These are phyloP conservation scores for Drosophila paulistorum DNA, from an alignment of 1,140 invertebrate species.

Conservation along the genomic window DNA sequence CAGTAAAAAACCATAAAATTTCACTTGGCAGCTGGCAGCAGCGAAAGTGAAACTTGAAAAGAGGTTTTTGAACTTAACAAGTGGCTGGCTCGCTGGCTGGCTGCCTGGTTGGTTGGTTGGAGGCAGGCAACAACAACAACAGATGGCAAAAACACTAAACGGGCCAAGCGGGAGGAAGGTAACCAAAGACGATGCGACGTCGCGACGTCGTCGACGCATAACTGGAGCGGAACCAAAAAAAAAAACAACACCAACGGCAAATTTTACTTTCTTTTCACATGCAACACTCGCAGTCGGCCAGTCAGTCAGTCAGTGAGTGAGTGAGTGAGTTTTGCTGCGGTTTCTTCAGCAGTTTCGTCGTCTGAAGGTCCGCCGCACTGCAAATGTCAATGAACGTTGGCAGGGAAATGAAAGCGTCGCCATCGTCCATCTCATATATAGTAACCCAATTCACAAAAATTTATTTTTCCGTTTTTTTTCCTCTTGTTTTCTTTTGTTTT, in stretches of 20 bases:
- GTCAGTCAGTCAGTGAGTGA: background rate
- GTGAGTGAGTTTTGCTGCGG: background rate
- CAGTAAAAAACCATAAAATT: constrained; percentile 17
- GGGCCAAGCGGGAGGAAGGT: background rate
- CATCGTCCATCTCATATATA: constrained; percentile 23
- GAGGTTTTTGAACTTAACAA: constrained; percentile 73
- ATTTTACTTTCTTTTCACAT: constrained; percentile 79
- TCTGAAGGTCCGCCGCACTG: constrained; percentile 3
- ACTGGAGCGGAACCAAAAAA: constrained; percentile 74
- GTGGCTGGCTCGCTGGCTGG: background rate
- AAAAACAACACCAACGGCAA: constrained; percentile 24
- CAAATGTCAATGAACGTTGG: constrained; percentile 8
- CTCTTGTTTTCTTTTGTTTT: constrained; percentile 10
- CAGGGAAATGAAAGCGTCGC: constrained; percentile 10
- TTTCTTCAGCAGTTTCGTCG: background rate
- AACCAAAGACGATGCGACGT: constrained; percentile 5
- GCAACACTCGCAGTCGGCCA: constrained; percentile 30
- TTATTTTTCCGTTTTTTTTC: constrained; percentile 32
- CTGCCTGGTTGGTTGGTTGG: background rate
- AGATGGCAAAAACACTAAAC: background rate
- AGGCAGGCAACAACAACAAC: constrained; percentile 1
- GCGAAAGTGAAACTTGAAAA: constrained; percentile 72
- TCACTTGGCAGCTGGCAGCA: constrained; percentile 49
- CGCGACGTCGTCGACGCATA: constrained; percentile 28
- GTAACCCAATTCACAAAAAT: constrained; percentile 65